Percentiles rank a stretch among this genome's conserved stretches.
Conservation (phyloP, 2,888 invertebrate genomes). For the Priapulus caudatus region DNA sequence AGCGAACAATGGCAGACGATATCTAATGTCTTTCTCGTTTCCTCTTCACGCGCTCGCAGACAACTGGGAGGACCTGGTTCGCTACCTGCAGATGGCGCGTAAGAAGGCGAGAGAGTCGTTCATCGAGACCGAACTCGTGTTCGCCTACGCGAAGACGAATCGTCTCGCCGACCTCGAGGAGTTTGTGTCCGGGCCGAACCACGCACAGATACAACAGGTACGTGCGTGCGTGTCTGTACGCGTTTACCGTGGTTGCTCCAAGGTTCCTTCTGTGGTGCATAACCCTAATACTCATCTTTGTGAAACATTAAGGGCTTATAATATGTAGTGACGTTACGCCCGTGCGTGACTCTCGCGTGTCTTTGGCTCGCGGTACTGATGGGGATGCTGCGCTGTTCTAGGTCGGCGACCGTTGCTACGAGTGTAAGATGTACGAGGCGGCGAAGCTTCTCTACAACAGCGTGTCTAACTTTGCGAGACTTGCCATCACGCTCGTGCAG, state of each 20-base stretch:
- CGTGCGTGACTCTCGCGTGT: neutral
- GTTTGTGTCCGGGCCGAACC: constrained; percentile 40
- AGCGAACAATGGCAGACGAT: too few relatives aligned
- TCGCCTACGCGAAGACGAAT: constrained; percentile 41
- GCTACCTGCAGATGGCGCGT: constrained; percentile 40
- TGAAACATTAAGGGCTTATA: neutral
- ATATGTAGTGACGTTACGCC: neutral
- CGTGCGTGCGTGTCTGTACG: constrained; percentile 6
- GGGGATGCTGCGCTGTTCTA: constrained; percentile 17
- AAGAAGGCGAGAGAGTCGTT: constrained; percentile 40
- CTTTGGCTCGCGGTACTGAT: neutral
- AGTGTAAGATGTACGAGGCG: constrained; percentile 40
- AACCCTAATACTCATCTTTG: too few relatives aligned
- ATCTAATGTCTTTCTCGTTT: too few relatives aligned
- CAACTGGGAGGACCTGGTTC: constrained; percentile 40
- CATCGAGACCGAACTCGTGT: constrained; percentile 40
- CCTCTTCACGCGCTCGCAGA: constrained; percentile 30
- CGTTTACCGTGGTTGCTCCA: too few relatives aligned
- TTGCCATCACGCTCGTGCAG: constrained; percentile 40
- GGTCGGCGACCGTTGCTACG: constrained; percentile 41
- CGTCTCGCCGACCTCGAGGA: constrained; percentile 40
- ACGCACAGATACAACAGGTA: constrained; percentile 40
- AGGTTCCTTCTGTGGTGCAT: too few relatives aligned
- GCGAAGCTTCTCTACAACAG: constrained; percentile 41
- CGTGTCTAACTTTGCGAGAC: constrained; percentile 39